Percentiles rank a stretch among this genome's conserved stretches.
phyloP scores from a whole-genome alignment of 2,888 invertebrate genomes.

The Craniophora ligustri region DNA sequence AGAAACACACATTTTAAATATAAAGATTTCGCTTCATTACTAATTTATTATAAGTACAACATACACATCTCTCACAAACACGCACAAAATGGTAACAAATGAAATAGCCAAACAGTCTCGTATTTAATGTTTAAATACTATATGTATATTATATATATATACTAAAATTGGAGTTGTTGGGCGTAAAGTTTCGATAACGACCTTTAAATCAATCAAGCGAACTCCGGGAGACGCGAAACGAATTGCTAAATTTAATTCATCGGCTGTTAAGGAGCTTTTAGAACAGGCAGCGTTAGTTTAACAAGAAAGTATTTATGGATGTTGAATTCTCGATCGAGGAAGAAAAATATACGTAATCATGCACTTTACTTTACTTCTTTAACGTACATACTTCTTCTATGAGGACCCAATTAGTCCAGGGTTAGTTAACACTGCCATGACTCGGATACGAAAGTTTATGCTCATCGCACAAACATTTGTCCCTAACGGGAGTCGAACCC shows the following conservation, averaged over 20 bases:
- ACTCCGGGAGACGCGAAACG: slow-evolving; percentile 22
- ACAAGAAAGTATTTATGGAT: background rate
- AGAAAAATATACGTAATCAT: too few relatives aligned
- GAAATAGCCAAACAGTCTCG: slow-evolving; percentile 36
- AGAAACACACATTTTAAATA: too few relatives aligned
- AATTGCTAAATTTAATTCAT: slow-evolving; percentile 39
- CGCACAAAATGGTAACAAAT: slow-evolving; percentile 27
- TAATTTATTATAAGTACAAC: too few relatives aligned
- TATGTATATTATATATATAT: too few relatives aligned
- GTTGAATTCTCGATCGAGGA: background rate
- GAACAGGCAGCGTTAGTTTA: slow-evolving; percentile 1
- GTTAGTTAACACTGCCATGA: too few relatives aligned
- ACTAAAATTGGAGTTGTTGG: slow-evolving; percentile 51
- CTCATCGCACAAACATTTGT: too few relatives aligned
- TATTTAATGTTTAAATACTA: slow-evolving; percentile 45
- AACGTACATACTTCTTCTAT: too few relatives aligned
- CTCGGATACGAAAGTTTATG: too few relatives aligned
- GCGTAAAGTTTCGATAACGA: slow-evolving; percentile 52
- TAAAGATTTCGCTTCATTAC: too few relatives aligned
- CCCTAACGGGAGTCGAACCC: background rate
- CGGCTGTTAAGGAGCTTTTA: slow-evolving; percentile 17
- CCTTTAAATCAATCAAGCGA: slow-evolving; percentile 53
- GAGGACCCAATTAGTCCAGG: too few relatives aligned
- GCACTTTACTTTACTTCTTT: too few relatives aligned
- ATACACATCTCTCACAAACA: too few relatives aligned